Evolutionary conservation across 2,113 vertebrate genomes (phyloP).

Genomic region (Channa argus): DNA sequence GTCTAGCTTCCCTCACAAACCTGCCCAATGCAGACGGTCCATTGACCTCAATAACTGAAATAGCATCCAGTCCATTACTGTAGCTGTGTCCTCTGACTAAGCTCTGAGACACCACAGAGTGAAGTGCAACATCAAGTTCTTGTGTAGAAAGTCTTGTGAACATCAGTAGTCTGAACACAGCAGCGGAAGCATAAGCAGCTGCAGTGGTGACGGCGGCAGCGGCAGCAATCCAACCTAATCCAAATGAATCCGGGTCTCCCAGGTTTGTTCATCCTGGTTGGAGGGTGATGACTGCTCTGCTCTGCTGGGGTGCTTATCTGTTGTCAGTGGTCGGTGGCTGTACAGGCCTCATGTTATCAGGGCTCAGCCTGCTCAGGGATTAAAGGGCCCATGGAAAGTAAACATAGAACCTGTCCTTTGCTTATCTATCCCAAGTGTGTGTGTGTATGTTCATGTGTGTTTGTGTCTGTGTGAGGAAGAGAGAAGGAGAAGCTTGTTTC

Average conservation of each 20-base stretch:
- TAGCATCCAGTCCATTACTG: conserved; percentile 62
- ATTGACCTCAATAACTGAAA: conserved; percentile 72
- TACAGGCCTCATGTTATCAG: conserved; percentile 80
- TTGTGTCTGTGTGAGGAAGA: conserved; percentile 25
- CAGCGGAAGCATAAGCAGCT: conserved; percentile 43
- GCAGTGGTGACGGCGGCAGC: conserved; percentile 45
- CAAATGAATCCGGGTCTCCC: conserved; percentile 82
- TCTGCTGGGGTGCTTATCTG: conserved; percentile 81
- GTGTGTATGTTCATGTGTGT: conserved; percentile 27
- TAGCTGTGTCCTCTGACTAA: conserved; percentile 60
- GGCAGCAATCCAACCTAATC: conserved; percentile 81
- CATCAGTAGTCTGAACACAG: conserved; percentile 80
- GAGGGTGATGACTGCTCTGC: conserved; percentile 74
- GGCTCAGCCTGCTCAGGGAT: conserved; percentile 80
- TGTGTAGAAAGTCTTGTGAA: conserved; percentile 60
- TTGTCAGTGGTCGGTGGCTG: conserved; percentile 77
- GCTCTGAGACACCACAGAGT: conserved; percentile 52
- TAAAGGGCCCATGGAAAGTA: conserved; percentile 79
- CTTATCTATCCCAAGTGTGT: conserved; percentile 79
- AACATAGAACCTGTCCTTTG: conserved; percentile 83
- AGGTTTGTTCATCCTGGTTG: conserved; percentile 79
- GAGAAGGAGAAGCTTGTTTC: conserved; percentile 76
- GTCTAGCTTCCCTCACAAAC: conserved; percentile 19
- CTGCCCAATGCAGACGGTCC: conserved; percentile 49
- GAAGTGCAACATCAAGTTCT: conserved; percentile 68